Conservation (phyloP, 1,140 invertebrate species). For the Cherax destructor region DNA sequence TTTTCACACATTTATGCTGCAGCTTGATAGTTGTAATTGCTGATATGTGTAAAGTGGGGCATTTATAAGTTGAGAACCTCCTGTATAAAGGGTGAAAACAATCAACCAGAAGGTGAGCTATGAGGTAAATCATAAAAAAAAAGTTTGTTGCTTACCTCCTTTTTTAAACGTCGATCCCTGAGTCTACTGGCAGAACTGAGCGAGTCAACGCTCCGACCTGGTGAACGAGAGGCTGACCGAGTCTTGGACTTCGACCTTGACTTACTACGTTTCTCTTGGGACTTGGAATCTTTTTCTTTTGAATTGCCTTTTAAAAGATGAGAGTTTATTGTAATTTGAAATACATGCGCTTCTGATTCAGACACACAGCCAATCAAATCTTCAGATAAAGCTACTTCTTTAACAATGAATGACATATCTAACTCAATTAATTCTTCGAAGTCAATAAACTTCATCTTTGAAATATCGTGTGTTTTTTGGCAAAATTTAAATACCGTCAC, state of each 20-base stretch:
- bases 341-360: conserved; percentile 70
- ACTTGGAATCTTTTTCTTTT: conserved; percentile 43
- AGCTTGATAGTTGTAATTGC: no score
- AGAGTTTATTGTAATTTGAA: conserved; percentile 68
- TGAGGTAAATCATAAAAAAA: no score
- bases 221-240: conserved; percentile 64
- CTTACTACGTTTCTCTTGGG: conserved; percentile 48
- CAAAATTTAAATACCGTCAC: conserved; percentile 80
- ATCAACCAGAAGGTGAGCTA: no score
- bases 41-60: no score
- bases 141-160: conserved; percentile 28
- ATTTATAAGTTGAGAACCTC: no score
- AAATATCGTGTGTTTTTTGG: conserved; percentile 80
- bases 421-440: conserved; percentile 78
- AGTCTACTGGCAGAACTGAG: conserved; percentile 34
- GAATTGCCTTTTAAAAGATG: conserved; percentile 48
- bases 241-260: conserved; percentile 56
- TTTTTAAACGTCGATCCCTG: conserved; percentile 8
- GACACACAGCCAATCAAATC: conserved; percentile 69
- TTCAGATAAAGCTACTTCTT: conserved; percentile 72
- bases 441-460: conserved; percentile 81
- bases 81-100: no score
- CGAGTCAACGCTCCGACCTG: conserved; percentile 55
- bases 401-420: conserved; percentile 69
- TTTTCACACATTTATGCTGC: no score